Conservation (phyloP, 2,888 invertebrate species). For the Augochlorella aurata region DNA sequence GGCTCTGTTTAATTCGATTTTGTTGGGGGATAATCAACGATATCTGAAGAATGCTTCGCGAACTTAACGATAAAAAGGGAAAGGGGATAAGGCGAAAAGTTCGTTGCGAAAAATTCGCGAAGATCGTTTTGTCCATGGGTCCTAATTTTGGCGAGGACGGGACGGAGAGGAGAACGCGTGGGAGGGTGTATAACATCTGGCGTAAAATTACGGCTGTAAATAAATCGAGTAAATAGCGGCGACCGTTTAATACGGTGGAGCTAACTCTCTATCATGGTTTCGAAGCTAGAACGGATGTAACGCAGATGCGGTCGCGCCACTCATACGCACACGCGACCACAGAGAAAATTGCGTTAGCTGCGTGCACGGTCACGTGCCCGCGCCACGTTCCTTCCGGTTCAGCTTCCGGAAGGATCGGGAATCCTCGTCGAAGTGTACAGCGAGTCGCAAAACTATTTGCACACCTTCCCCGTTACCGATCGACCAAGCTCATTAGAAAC, state of each 20-base stretch:
- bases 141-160: background rate
- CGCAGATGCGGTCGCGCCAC: conserved; percentile 26
- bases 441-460: background rate
- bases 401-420: conserved; percentile 8
- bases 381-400: conserved; percentile 17
- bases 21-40: background rate
- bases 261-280: conserved; percentile 27
- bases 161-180: background rate
- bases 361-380: background rate
- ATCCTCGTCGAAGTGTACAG: background rate
- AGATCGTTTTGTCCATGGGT: background rate
- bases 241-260: background rate
- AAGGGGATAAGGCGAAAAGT: too few species aligned
- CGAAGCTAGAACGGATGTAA: conserved; percentile 35
- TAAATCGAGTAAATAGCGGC: conserved; percentile 28
- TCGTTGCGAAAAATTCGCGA: background rate
- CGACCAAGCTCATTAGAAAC: background rate
- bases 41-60: too few species aligned
- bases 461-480: background rate
- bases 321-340: conserved; percentile 4
- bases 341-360: conserved; percentile 10
- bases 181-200: background rate
- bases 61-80: too few species aligned
- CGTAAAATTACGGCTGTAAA: conserved; percentile 22
- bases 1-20: background rate